Percentiles rank a stretch among this genome's conserved stretches.
Evolutionary conservation across 2,113 vertebrate species (phyloP).

Genomic region (Sebastes schlegelii): DNA sequence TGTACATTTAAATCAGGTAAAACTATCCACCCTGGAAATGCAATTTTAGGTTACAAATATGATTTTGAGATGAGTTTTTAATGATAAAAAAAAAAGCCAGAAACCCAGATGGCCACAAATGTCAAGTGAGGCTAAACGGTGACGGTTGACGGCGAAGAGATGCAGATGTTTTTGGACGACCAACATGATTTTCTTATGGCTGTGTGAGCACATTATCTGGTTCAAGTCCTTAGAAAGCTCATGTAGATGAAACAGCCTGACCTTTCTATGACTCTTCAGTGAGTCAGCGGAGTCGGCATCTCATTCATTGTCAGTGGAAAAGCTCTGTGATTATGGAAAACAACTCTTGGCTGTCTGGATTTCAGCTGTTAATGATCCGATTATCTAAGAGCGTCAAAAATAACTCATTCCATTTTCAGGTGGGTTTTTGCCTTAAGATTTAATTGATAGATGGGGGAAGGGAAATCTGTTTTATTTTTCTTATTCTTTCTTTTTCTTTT

Average conservation of each 20-base stretch:
- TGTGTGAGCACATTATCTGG: conserved; percentile 25
- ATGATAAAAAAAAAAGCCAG: not conserved
- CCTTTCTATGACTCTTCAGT: not conserved
- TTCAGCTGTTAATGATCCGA: conserved; percentile 15
- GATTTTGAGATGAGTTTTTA: not conserved
- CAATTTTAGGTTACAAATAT: conserved; percentile 12
- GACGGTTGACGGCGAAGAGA: not conserved
- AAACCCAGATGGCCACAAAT: conserved; percentile 12
- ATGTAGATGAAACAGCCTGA: conserved; percentile 4
- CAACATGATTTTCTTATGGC: not conserved
- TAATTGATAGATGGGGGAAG: conserved; percentile 23
- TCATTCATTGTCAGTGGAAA: conserved; percentile 8
- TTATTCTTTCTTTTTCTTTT: not conserved
- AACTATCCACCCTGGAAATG: conserved; percentile 24
- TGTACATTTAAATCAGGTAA: conserved; percentile 42
- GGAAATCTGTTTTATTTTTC: not conserved
- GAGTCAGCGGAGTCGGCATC: conserved; percentile 7
- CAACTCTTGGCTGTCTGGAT: not conserved
- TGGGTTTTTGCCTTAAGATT: conserved; percentile 52
- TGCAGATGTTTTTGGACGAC: not conserved
- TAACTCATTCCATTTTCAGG: conserved; percentile 48
- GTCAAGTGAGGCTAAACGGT: not conserved
- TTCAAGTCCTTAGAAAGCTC: conserved; percentile 16
- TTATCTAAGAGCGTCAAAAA: conserved; percentile 32
- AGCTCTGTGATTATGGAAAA: conserved; percentile 16